Evolutionary conservation across 2,113 vertebrate genomes (phyloP).

Genomic region (Oophaga pumilio): DNA sequence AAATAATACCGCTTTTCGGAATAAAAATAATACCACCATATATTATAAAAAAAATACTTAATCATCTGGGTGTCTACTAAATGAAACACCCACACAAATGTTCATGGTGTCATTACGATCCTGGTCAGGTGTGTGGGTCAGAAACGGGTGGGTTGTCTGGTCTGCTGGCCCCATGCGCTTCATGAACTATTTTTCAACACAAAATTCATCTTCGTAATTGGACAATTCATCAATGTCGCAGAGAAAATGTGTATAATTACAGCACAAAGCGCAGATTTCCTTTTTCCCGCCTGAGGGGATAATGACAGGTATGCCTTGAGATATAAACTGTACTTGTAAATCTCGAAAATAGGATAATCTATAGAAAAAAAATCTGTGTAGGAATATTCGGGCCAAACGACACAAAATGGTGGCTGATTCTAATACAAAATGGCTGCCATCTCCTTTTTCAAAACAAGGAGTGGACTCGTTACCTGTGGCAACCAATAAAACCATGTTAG

Average conservation of each 20-base stretch:
- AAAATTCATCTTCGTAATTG: neutral
- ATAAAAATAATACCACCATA: too few relatives aligned
- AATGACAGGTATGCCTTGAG: neutral
- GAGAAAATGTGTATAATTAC: conserved; percentile 32
- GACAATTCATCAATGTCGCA: conserved; percentile 1
- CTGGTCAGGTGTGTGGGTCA: neutral
- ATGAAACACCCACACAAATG: too few relatives aligned
- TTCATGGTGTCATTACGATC: too few relatives aligned
- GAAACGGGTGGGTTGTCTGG: neutral
- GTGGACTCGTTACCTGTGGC: neutral
- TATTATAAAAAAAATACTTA: too few relatives aligned
- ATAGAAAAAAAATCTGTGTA: neutral
- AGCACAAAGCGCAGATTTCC: neutral
- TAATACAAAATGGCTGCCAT: neutral
- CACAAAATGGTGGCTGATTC: neutral
- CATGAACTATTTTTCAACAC: neutral
- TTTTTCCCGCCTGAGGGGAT: neutral
- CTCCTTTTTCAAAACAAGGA: neutral
- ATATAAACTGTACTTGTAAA: conserved; percentile 1
- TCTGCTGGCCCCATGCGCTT: neutral
- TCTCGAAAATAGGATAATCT: neutral
- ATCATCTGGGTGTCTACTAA: too few relatives aligned
- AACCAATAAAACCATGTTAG: neutral
- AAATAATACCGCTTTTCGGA: too few relatives aligned
- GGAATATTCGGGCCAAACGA: neutral